phyloP scores from a whole-genome alignment of 2,113 vertebrate species.

The Oncorhynchus clarkii region DNA sequence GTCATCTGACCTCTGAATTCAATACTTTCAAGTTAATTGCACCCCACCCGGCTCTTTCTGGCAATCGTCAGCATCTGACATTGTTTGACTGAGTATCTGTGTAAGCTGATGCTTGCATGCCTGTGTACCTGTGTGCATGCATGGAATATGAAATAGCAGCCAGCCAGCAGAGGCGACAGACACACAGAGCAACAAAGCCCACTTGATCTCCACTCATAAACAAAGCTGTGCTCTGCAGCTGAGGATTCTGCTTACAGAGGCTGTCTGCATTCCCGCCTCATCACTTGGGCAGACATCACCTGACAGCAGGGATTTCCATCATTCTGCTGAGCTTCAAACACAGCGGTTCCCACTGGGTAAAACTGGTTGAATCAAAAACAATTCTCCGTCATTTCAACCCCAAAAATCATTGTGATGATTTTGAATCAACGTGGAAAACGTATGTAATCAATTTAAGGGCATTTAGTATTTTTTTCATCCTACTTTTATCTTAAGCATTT shows the following conservation, averaged over 20 bases:
- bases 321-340: conserved; percentile 56
- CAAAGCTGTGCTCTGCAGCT: conserved; percentile 43
- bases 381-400: no score
- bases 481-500: no score
- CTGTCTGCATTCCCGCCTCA: conserved; percentile 15
- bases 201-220: conserved; percentile 32
- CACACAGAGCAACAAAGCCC: conserved; percentile 34
- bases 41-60: no score
- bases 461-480: no score
- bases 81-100: no score
- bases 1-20: no score
- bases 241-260: conserved; percentile 43
- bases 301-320: conserved; percentile 54
- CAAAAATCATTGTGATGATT: no score
- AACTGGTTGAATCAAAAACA: no score
- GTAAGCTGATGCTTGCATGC: no score
- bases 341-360: neutral
- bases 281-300: conserved; percentile 47
- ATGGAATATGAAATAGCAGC: conserved; percentile 4
- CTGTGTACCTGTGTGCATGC: neutral
- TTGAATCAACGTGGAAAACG: no score
- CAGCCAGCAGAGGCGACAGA: conserved; percentile 23
- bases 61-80: neutral
- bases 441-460: no score
- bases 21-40: no score